Base-by-base conservation (phyloP, 1,140 invertebrate species). In the Drosophila eugracilis region DNA sequence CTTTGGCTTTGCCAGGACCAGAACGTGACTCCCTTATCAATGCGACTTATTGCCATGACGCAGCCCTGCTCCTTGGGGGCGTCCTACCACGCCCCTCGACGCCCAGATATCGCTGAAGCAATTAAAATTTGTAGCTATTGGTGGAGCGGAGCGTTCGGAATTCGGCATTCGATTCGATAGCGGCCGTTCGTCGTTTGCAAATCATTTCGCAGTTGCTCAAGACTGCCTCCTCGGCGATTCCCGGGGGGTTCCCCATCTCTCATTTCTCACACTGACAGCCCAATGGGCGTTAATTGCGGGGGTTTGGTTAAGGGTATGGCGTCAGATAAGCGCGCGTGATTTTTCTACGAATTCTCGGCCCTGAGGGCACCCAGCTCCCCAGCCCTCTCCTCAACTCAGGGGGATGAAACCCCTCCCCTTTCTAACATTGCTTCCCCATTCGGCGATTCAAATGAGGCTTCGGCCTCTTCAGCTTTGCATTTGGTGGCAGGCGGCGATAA, bases 1-100 rank as follows among this genome's bases (percentile, higher is more conserved):
- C 70, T 65, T 53, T 39, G 41, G 24, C 45, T 39, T 17, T 37
- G 34, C 45, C 47, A 12, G 19, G 34, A 24, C 34, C 55, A 71
- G 71, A 88, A 88, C 83, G 83, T 88, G 83, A 88, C 78, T 88
- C 75, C 66, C 83, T 88, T 88, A 88, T 88, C 83, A 88, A 88
- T 88, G 78, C 66, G 84, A 72, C 75, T 75, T 78, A 67, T 70
- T 75, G 50, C 70, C 53, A 17, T 39, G 45, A 59, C 44, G 58
- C 49, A 60, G 44, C 21, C 62, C 6, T 26, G 26, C 22, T 42
- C 26, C 34, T 53, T n/a, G 15, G 24, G 47, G 54, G 28, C 28
- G 52, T 30, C 53, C 66, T 41, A 55, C 41, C 39, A 36, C 60
- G 59, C 37, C 17, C 28, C n/a, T n/a, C 12, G 9, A 17, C 32